Evolutionary conservation across 2,888 invertebrate species (phyloP), one percentile per base, ranked within the genome.

Genomic region (Brachyptera risi): DNA sequence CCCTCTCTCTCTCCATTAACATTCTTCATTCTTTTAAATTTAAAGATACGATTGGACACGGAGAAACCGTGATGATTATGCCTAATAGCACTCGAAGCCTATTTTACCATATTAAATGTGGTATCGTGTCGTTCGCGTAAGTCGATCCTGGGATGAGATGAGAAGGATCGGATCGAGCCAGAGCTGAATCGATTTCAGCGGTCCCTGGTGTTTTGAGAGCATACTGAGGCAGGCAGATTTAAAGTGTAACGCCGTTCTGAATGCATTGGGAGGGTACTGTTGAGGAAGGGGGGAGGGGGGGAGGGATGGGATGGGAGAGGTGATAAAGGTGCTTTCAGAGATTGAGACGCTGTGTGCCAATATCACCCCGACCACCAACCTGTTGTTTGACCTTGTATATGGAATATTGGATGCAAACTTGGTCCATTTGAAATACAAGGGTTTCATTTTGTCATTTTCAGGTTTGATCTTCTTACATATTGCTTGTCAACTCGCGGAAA

Each of bases 341-440:
- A 54, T 54, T 37, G 71, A 57, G 71, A 63, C 37, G 71, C 71
- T 61, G 71, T 11, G 80, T n/a, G n/a, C 23, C 54, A 54, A 54
- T 47, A 21, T 24, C 24, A 21, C 4, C 21, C 31, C 5, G 31
- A 31, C n/a, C 35, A 54, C 54, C 54, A 54, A 54, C 54, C 54
- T 54, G 54, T 54, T 54, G 54, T 54, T 21, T 54, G 2, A 9
- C 15, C 54, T 4, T 44, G n/a, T n/a, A n/a, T n/a, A n/a, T n/a
- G n/a, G n/a, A n/a, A n/a, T n/a, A n/a, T n/a, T n/a, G n/a, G n/a
- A n/a, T n/a, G n/a, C n/a, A n/a, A n/a, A n/a, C n/a, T n/a, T n/a
- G n/a, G n/a, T n/a, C n/a, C n/a, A n/a, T n/a, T n/a, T n/a, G n/a
- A n/a, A n/a, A n/a, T n/a, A n/a, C n/a, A n/a, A n/a, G n/a, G n/a